These are phyloP conservation scores for Halesus radiatus DNA, from an alignment of 1,140 invertebrate species.

Conservation along the genomic window DNA sequence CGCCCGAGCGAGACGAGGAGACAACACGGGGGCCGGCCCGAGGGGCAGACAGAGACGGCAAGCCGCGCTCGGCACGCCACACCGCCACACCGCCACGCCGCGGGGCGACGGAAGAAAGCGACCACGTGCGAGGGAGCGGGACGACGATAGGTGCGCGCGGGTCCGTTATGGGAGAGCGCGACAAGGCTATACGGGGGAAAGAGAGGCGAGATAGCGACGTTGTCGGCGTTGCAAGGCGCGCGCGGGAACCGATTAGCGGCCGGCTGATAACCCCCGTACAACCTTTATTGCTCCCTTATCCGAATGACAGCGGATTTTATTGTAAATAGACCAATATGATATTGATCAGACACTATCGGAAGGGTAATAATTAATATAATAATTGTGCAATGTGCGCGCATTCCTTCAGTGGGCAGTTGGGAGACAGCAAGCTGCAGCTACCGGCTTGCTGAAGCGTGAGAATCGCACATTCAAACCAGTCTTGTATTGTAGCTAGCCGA, in stretches of 20 bases:
- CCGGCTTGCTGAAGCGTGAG: no score
- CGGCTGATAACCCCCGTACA: conserved; percentile 27
- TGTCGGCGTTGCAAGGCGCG: conserved; percentile 1
- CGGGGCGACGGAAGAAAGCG: conserved; percentile 4
- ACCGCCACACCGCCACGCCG: neutral
- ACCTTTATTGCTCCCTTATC: conserved; percentile 16
- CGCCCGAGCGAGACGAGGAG: conserved; percentile 25
- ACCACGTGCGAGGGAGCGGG: conserved; percentile 19
- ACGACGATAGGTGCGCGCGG: conserved; percentile 10
- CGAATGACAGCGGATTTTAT: conserved; percentile 3
- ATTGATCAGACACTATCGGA: neutral
- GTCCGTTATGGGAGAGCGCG: conserved; percentile 10
- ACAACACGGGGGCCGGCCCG: conserved; percentile 18
- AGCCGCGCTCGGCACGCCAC: neutral
- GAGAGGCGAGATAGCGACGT: conserved; percentile 4
- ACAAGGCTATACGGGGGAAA: neutral
- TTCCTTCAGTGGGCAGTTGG: no score
- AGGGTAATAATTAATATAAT: no score
- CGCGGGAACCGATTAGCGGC: conserved; percentile 23
- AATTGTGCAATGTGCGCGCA: no score
- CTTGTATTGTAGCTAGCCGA: no score
- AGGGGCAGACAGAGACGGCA: neutral
- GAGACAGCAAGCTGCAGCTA: no score
- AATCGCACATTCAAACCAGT: no score
- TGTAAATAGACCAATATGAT: neutral